Percentiles rank a stretch among this genome's conserved stretches.
Evolutionary conservation across 1,140 invertebrate genomes (phyloP).

Genomic region (Eriosoma lanigerum): DNA sequence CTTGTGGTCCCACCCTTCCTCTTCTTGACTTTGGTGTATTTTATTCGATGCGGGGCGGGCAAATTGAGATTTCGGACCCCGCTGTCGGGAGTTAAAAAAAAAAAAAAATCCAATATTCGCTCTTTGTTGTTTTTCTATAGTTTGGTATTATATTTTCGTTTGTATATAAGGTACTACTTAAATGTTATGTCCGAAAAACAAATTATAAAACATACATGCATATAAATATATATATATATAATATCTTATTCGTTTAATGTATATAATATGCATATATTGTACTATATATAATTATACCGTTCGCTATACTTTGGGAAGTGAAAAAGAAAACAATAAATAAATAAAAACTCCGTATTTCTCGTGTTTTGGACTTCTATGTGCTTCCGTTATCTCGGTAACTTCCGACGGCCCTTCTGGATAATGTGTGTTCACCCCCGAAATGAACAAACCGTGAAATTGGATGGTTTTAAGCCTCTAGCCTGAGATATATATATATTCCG

Average conservation of each 20-base stretch:
- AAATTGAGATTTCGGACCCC: constrained; percentile 18
- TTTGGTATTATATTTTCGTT: constrained; percentile 2
- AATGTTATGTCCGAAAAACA: background rate
- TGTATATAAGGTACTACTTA: too few species aligned
- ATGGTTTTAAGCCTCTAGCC: constrained; percentile 21
- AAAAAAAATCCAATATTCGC: constrained; percentile 25
- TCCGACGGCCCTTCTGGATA: background rate
- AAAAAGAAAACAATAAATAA: background rate
- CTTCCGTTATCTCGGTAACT: constrained; percentile 37
- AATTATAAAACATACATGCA: background rate
- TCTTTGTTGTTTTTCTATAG: constrained; percentile 2
- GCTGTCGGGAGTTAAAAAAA: background rate
- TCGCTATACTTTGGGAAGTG: background rate
- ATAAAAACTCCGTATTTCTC: background rate
- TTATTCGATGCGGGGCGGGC: background rate
- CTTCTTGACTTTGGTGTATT: constrained; percentile 17
- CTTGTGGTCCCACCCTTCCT: background rate
- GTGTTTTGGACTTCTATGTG: constrained; percentile 24
- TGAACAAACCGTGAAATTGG: constrained; percentile 41
- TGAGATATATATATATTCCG: background rate
- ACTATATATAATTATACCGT: too few species aligned
- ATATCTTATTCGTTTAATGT: background rate
- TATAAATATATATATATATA: background rate
- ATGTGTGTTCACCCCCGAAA: constrained; percentile 22
- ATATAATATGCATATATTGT: too few species aligned